These are phyloP conservation scores for Nasonia vitripennis DNA, from an alignment of 1,140 invertebrate species.

Conservation along the genomic window DNA sequence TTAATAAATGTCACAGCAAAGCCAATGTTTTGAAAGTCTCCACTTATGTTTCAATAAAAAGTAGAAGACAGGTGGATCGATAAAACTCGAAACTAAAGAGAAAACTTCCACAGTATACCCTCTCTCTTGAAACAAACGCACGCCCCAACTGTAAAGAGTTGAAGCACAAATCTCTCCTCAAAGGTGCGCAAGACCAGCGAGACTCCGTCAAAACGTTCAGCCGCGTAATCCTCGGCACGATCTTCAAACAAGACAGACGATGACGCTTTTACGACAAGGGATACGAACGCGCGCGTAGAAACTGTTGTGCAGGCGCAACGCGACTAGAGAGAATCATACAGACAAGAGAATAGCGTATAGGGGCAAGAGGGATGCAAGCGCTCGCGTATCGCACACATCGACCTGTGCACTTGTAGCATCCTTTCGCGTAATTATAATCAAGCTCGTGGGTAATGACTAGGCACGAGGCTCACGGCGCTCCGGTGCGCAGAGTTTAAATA, in stretches of 20 bases:
- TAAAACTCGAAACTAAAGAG: neutral
- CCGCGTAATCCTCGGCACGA: neutral
- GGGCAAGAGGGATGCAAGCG: too few species aligned
- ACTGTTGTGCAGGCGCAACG: neutral
- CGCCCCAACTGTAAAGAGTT: too few species aligned
- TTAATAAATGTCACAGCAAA: neutral
- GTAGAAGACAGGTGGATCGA: neutral
- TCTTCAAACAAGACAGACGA: neutral
- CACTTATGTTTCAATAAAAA: neutral
- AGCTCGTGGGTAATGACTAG: slow-evolving; percentile 10
- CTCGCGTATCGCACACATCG: neutral
- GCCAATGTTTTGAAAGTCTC: neutral
- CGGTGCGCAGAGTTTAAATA: slow-evolving; percentile 5
- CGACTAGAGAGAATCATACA: neutral
- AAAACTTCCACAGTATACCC: neutral
- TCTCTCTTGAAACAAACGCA: neutral
- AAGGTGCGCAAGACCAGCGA: neutral
- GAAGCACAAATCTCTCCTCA: neutral
- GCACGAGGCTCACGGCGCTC: neutral
- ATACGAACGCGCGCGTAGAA: too few species aligned
- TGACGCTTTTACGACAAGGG: too few species aligned
- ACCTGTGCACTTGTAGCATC: neutral
- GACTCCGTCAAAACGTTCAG: neutral
- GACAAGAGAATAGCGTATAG: too few species aligned
- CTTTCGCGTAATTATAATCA: slow-evolving; percentile 27